Percentiles rank a stretch among this genome's conserved stretches.
phyloP scores from a whole-genome alignment of 1,140 invertebrate genomes.

The Tetragonula clypearis region DNA sequence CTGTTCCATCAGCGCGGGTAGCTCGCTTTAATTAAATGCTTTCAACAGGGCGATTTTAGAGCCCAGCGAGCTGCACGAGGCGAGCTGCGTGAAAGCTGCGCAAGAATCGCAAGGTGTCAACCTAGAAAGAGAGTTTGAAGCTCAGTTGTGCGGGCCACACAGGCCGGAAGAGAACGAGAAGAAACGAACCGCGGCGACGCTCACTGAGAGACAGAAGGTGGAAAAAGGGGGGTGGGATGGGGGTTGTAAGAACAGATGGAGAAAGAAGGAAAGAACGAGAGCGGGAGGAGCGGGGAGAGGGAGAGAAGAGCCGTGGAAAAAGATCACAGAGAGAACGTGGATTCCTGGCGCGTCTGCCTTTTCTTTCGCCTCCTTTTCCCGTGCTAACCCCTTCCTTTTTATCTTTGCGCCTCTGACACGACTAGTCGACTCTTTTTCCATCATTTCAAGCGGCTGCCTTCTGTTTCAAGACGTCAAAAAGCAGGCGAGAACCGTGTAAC shows the following conservation, averaged over 20 bases:
- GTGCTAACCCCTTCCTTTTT: constrained; percentile 38
- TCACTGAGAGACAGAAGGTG: constrained; percentile 4
- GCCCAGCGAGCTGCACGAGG: constrained; percentile 27
- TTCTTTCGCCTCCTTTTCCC: constrained; percentile 23
- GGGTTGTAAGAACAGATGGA: neutral
- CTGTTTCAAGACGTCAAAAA: constrained; percentile 49
- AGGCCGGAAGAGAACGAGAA: constrained; percentile 7
- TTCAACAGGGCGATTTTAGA: constrained; percentile 57
- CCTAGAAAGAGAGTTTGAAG: constrained; percentile 60
- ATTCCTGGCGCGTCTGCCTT: constrained; percentile 40
- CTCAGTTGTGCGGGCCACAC: constrained; percentile 24
- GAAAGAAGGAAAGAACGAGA: neutral
- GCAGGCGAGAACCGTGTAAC: constrained; percentile 57
- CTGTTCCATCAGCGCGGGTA: constrained; percentile 47
- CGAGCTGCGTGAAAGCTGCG: constrained; percentile 39
- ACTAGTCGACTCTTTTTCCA: constrained; percentile 23
- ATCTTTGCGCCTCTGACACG: constrained; percentile 3
- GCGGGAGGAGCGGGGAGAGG: too few species aligned
- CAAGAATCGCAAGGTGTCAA: constrained; percentile 62
- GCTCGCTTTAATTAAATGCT: constrained; percentile 61
- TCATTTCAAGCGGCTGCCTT: constrained; percentile 41
- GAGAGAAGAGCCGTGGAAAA: constrained; percentile 9
- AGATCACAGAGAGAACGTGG: constrained; percentile 44
- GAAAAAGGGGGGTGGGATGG: neutral
- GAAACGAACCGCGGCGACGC: constrained; percentile 27